phyloP scores from a whole-genome alignment of 2,888 invertebrate genomes.

The Cancer borealis region DNA sequence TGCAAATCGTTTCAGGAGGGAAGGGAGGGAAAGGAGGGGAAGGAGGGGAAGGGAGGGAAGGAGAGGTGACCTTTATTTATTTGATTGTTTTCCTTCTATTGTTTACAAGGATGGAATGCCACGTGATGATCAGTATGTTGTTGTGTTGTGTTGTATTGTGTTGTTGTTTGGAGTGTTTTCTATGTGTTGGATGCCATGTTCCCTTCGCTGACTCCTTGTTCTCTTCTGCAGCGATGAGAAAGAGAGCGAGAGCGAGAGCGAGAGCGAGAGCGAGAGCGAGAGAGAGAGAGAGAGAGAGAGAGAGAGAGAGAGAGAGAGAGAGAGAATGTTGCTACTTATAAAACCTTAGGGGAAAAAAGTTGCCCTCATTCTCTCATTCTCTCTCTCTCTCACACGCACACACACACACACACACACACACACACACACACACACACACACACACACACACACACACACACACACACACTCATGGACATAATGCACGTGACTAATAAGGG shows the following conservation, averaged over 20 bases:
- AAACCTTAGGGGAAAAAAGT: slow-evolving; percentile 16
- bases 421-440: slow-evolving; percentile 8
- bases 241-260: neutral
- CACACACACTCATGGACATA: slow-evolving; percentile 26
- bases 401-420: slow-evolving; percentile 2
- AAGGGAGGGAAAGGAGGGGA: neutral
- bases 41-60: too few relatives aligned
- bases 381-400: slow-evolving; percentile 17
- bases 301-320: neutral
- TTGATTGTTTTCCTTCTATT: too few relatives aligned
- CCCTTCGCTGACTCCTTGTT: too few relatives aligned
- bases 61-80: neutral
- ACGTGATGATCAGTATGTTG: too few relatives aligned
- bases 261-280: neutral
- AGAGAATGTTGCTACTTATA: neutral
- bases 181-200: too few relatives aligned
- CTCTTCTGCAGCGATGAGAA: neutral
- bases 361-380: neutral
- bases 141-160: too few relatives aligned
- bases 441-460: neutral
- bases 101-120: too few relatives aligned
- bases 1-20: neutral
- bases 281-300: slow-evolving; percentile 1
- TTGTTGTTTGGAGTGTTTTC: too few relatives aligned
- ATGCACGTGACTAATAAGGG: slow-evolving; percentile 22